These are phyloP conservation scores for Drosophila affinis DNA, from an alignment of 2,888 invertebrate species.

Conservation along the genomic window DNA sequence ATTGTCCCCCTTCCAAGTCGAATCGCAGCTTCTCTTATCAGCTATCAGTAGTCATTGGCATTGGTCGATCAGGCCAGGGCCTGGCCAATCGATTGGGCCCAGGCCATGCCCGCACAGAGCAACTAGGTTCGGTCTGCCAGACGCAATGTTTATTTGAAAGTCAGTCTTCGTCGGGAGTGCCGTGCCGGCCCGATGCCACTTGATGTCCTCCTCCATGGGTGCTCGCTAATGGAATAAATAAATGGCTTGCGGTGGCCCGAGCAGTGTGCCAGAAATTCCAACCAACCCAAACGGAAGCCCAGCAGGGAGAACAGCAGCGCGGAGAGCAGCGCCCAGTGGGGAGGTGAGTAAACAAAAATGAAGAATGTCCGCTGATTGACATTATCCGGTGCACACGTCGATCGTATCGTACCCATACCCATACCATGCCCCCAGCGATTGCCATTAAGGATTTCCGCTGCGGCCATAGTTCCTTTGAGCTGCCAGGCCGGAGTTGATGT, in stretches of 20 bases:
- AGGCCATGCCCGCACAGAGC: slow-evolving; percentile 5
- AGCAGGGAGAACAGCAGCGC: slow-evolving; percentile 18
- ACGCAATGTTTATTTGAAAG: slow-evolving; percentile 66
- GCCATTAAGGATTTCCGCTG: slow-evolving; percentile 64
- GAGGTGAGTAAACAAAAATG: slow-evolving; percentile 75
- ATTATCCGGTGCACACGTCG: slow-evolving; percentile 64
- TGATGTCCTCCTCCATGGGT: background rate
- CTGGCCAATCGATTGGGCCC: slow-evolving; percentile 45
- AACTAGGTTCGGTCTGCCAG: background rate
- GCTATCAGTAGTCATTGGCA: slow-evolving; percentile 6
- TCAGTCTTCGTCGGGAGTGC: slow-evolving; percentile 50
- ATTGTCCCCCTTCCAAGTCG: slow-evolving; percentile 22
- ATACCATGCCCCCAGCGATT: slow-evolving; percentile 23
- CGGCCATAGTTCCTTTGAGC: slow-evolving; percentile 67
- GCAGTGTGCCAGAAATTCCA: slow-evolving; percentile 47
- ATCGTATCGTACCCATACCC: slow-evolving; percentile 29
- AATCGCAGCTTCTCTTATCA: slow-evolving; percentile 3
- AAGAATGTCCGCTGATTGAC: slow-evolving; percentile 78
- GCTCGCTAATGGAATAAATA: slow-evolving; percentile 51
- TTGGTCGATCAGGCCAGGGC: slow-evolving; percentile 26
- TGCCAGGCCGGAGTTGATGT: slow-evolving; percentile 11
- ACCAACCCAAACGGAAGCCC: slow-evolving; percentile 49
- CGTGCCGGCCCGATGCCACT: slow-evolving; percentile 15
- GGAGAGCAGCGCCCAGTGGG: slow-evolving; percentile 21
- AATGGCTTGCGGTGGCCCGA: slow-evolving; percentile 43